Percentiles rank a stretch among this genome's conserved stretches.
phyloP scores from a whole-genome alignment of 2,888 invertebrate species.

The Hemistola chrysoprasaria region DNA sequence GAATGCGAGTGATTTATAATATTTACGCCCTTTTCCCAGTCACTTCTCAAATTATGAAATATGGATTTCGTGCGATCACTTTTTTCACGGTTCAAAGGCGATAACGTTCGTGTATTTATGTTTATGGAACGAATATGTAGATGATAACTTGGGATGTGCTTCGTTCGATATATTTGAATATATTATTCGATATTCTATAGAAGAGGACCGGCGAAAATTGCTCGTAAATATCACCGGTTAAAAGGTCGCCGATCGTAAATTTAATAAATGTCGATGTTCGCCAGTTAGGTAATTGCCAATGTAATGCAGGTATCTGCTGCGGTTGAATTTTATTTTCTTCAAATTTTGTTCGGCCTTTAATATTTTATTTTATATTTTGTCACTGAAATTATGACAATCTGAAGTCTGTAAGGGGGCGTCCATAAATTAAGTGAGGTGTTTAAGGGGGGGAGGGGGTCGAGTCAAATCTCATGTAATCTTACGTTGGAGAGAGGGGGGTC shows the following conservation, averaged over 20 bases:
- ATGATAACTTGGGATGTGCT: constrained; percentile 10
- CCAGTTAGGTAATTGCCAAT: not conserved
- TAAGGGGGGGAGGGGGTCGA: no score
- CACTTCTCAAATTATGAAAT: constrained; percentile 31
- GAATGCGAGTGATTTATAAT: constrained; percentile 35
- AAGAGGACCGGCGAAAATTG: constrained; percentile 5
- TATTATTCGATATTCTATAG: constrained; percentile 2
- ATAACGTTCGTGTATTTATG: constrained; percentile 11
- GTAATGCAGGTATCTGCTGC: no score
- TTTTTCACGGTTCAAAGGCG: constrained; percentile 18
- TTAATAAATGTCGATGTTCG: constrained; percentile 1
- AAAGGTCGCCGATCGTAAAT: constrained; percentile 4
- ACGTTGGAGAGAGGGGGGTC: no score
- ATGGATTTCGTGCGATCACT: constrained; percentile 22
- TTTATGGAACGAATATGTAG: constrained; percentile 19
- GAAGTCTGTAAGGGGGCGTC: no score
- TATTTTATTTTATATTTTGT: no score
- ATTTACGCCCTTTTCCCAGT: constrained; percentile 24
- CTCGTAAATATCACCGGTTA: constrained; percentile 7
- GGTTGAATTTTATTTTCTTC: no score
- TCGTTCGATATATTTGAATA: constrained; percentile 17
- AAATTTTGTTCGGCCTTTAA: no score
- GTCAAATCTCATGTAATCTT: no score
- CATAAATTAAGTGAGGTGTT: no score
- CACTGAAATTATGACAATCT: no score